Percentiles rank a stretch among this genome's conserved stretches.
These are phyloP conservation scores for Meda fulgida DNA, from an alignment of 2,797 vertebrate species.

Conservation along the genomic window DNA sequence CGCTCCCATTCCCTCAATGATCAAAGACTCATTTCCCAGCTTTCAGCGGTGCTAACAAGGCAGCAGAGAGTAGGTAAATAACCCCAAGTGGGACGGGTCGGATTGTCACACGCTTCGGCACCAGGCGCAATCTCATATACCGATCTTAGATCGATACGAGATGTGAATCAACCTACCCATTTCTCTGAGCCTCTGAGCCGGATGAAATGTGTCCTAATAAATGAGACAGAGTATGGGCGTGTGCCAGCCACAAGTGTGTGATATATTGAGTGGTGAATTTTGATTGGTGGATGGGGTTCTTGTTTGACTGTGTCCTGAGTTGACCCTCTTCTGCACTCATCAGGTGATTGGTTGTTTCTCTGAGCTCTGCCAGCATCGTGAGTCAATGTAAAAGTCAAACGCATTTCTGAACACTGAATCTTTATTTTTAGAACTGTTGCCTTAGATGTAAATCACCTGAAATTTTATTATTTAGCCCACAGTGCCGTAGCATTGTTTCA, in stretches of 20 bases:
- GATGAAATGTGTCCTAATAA: constrained; percentile 56
- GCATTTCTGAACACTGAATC: constrained; percentile 7
- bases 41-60: constrained; percentile 42
- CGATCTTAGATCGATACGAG: constrained; percentile 45
- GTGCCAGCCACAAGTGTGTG: constrained; percentile 27
- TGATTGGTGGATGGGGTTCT: constrained; percentile 33
- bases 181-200: constrained; percentile 23
- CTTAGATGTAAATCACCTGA: constrained; percentile 15
- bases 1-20: constrained; percentile 44
- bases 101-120: constrained; percentile 44
- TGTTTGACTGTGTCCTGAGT: constrained; percentile 15
- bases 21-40: constrained; percentile 51
- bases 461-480: constrained; percentile 3
- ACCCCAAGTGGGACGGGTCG: constrained; percentile 32
- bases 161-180: constrained; percentile 48
- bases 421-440: constrained; percentile 37
- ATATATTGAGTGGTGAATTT: constrained; percentile 36
- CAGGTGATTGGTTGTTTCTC: constrained; percentile 20
- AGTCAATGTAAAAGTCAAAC: constrained; percentile 31
- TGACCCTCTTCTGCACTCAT: constrained; percentile 18
- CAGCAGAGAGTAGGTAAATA: constrained; percentile 43
- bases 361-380: not conserved
- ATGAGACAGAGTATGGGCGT: constrained; percentile 42
- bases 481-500: not conserved
- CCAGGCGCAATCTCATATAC: constrained; percentile 34